Evolutionary conservation across 2,113 vertebrate genomes (phyloP).

Genomic region (Scatophagus argus): DNA sequence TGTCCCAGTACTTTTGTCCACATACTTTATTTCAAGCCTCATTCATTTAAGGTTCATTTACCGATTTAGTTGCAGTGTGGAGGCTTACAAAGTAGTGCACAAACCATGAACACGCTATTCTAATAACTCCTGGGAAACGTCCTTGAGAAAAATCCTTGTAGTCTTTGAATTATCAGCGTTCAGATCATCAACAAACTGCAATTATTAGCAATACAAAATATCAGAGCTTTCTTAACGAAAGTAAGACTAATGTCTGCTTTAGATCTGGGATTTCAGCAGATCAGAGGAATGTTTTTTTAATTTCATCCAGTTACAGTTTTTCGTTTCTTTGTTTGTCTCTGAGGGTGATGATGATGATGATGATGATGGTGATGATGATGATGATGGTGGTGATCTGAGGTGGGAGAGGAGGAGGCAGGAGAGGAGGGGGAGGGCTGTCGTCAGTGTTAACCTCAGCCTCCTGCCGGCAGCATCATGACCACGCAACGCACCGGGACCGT

Average conservation of each 20-base stretch:
- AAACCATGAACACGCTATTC: background rate
- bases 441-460: constrained; percentile 65
- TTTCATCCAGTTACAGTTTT: background rate
- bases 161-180: background rate
- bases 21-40: no score
- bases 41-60: no score
- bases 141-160: background rate
- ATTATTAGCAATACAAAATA: background rate
- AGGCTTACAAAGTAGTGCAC: background rate
- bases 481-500: constrained; percentile 40
- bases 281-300: no score
- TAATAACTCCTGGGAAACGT: background rate
- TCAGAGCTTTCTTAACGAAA: background rate
- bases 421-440: constrained; percentile 57
- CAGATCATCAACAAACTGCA: background rate
- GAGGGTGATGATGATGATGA: constrained; percentile 34
- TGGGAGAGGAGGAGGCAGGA: constrained; percentile 20
- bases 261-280: no score
- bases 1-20: no score
- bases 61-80: background rate
- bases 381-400: constrained; percentile 31
- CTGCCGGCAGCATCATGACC: constrained; percentile 49
- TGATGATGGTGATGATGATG: constrained; percentile 37
- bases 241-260: background rate
- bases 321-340: constrained; percentile 16